Base-by-base conservation (phyloP, 2,797 vertebrate species). In the Acanthis flammea region DNA sequence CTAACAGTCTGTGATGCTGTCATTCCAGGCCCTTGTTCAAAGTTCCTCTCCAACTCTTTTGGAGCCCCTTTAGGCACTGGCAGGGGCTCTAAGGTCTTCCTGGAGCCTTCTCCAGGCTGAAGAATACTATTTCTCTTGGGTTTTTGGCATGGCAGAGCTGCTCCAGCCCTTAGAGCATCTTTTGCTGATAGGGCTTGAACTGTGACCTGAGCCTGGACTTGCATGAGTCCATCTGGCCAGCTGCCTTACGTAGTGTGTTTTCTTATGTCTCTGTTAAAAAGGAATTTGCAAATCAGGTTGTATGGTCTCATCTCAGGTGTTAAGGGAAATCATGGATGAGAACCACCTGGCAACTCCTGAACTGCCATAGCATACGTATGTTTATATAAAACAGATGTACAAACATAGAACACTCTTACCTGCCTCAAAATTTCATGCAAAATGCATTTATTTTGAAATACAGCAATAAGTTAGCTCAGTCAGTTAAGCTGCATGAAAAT, bases 291-390 rank as follows among this genome's bases (percentile, higher is more conserved):
- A 30, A 63, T 41, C 42, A 63, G 35, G 50, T 48, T 30, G 30
- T 55, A 17, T 48, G 24, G 50, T 63, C 35, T 63, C 0, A 0
- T 63, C 35, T 55, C 42, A 41, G 8, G 23, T 60, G 37, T 37
- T 45, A 19, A n/a, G n/a, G 19, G 50, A 54, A 63, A 55, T 24
- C 30, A 47, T 41, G 33, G 12, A 33, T 54, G 19, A 55, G 33
- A 63, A 55, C 30, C 0, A 0, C 11, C 5, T 16, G 16, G 42
- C 42, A 55, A 4, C 30, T 30, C 41, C 48, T 39, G 58, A 23
- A 54, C 16, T 63, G 68, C 19, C 19, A 7, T 17, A 73, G 42
- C 60, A 48, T 25, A 47, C 25, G 9, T 45, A 47, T 0, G 7
- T 37, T 72, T 72, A 21, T 47, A 33, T 33, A 63, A 55, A 55